Evolutionary conservation across 2,797 vertebrate species (phyloP).

Genomic region (Spinibarbus caldwelli): DNA sequence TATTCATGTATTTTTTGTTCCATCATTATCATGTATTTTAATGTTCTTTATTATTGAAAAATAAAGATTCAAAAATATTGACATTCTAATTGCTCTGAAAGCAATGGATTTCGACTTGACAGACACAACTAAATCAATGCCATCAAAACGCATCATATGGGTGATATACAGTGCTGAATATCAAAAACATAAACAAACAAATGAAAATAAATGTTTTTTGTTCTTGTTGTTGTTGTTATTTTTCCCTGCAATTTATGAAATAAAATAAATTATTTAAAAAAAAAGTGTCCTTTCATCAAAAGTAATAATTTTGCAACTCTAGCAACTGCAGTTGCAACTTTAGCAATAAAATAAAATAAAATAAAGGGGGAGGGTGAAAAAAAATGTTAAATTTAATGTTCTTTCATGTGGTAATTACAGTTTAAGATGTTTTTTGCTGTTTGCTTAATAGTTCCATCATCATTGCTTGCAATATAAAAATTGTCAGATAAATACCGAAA

Average conservation of each 20-base stretch:
- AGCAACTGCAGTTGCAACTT: background rate
- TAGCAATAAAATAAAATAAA: too few relatives aligned
- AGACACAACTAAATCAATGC: conserved; percentile 20
- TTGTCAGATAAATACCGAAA: background rate
- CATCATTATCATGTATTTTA: background rate
- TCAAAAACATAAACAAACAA: background rate
- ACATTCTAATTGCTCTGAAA: conserved; percentile 7
- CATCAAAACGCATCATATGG: conserved; percentile 63
- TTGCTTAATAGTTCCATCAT: background rate
- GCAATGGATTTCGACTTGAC: too few relatives aligned
- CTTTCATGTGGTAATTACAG: background rate
- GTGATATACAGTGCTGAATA: conserved; percentile 64
- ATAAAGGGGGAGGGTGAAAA: too few relatives aligned
- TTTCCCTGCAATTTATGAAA: background rate
- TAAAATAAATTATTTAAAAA: background rate
- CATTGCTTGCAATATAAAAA: background rate
- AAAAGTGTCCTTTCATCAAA: background rate
- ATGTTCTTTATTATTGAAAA: background rate
- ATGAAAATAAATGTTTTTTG: too few relatives aligned
- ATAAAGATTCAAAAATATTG: background rate
- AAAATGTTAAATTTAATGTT: too few relatives aligned
- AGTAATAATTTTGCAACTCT: background rate
- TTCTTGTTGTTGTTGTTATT: too few relatives aligned
- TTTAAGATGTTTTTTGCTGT: background rate
- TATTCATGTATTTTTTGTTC: background rate